phyloP scores from a whole-genome alignment of 2,888 invertebrate genomes.

The Chaetoderma sp. region DNA sequence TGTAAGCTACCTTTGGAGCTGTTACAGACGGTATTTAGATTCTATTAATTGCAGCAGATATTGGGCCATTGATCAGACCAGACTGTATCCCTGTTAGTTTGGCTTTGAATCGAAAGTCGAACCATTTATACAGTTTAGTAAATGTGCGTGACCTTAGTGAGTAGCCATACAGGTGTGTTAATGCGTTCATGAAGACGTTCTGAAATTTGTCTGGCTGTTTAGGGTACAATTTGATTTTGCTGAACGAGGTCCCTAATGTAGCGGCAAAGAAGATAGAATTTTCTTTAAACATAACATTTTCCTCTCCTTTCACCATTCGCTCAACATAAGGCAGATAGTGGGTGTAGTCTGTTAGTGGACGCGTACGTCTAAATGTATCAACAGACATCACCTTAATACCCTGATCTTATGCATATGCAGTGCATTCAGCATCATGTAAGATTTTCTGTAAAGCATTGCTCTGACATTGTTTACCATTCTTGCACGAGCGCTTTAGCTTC shows the following conservation, averaged over 20 bases:
- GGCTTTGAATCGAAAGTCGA: constrained; percentile 62
- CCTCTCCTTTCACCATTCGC: constrained; percentile 58
- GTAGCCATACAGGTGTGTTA: too few species aligned
- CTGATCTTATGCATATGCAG: too few species aligned
- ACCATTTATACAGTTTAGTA: constrained; percentile 46
- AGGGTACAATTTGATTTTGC: too few species aligned
- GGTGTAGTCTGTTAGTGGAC: constrained; percentile 56
- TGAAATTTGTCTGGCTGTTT: too few species aligned
- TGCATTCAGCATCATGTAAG: too few species aligned
- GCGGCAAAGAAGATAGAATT: constrained; percentile 59
- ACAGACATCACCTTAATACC: too few species aligned
- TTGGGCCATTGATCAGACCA: constrained; percentile 61
- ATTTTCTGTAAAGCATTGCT: too few species aligned
- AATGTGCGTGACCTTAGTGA: too few species aligned
- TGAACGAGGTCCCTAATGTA: constrained; percentile 65
- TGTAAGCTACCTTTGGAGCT: constrained; percentile 57
- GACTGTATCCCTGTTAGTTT: constrained; percentile 47
- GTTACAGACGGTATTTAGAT: too few species aligned
- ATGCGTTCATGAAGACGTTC: too few species aligned
- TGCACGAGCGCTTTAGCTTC: too few species aligned
- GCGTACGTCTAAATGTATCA: constrained; percentile 47
- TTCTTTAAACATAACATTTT: constrained; percentile 52
- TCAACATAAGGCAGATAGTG: constrained; percentile 59
- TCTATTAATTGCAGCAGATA: constrained; percentile 62
- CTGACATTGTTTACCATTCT: too few species aligned